These are phyloP conservation scores for Danio jaintianensis DNA, from an alignment of 2,797 vertebrate genomes.

Conservation along the genomic window DNA sequence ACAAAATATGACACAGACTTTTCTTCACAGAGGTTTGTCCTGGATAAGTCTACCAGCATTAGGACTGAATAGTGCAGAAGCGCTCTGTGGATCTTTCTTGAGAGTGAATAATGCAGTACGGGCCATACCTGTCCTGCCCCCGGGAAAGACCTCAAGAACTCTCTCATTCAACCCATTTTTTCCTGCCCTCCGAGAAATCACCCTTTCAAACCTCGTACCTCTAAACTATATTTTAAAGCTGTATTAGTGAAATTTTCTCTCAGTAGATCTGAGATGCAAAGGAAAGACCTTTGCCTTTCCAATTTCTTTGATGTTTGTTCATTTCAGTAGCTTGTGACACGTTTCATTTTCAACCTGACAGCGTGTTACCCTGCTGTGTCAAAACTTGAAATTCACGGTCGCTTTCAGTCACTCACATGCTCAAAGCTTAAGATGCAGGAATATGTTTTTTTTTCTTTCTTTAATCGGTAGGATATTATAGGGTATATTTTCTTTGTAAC, in stretches of 20 bases:
- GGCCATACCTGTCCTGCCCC: slow-evolving; percentile 30
- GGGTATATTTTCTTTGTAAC: neutral
- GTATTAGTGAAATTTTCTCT: slow-evolving; percentile 35
- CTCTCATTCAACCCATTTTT: slow-evolving; percentile 36
- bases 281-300: slow-evolving; percentile 19
- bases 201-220: neutral
- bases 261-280: slow-evolving; percentile 4
- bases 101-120: slow-evolving; percentile 57
- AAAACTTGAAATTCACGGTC: neutral
- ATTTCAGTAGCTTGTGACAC: slow-evolving; percentile 11
- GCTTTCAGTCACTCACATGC: slow-evolving; percentile 24
- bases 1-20: neutral
- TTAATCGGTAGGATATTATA: neutral
- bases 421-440: slow-evolving; percentile 10
- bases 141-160: slow-evolving; percentile 28
- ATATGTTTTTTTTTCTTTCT: slow-evolving; percentile 3
- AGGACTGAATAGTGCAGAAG: slow-evolving; percentile 39
- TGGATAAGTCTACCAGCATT: slow-evolving; percentile 60
- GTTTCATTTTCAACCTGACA: slow-evolving; percentile 41
- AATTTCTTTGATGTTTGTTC: slow-evolving; percentile 43
- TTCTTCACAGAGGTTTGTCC: slow-evolving; percentile 47
- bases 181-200: slow-evolving; percentile 17
- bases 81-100: slow-evolving; percentile 29
- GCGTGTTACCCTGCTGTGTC: neutral
- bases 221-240: slow-evolving; percentile 29